Evolutionary conservation across 2,113 vertebrate species (phyloP), one percentile per base, ranked within the genome.

Genomic region (Pelobates fuscus): DNA sequence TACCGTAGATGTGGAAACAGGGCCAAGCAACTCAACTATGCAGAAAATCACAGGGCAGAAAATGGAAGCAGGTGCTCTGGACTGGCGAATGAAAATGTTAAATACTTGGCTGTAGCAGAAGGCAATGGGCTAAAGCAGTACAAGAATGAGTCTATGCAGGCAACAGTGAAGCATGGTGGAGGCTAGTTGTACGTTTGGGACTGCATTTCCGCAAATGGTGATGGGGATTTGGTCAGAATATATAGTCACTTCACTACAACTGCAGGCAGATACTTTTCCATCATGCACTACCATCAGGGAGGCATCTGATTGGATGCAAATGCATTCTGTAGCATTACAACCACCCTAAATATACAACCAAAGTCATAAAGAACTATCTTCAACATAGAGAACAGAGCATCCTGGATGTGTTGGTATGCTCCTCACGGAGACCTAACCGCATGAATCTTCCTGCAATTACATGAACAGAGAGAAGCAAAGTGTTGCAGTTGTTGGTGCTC

Each of bases 1-100:
- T 37, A 37, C 32, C 32, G 5, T 37, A 6, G 7, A 78, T 18
- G 2, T 12, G 3, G 25, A 24, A 25, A 14, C 83, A 70, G 84
- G 62, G 57, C 63, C 60, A 57, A 23, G 5, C 20, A 23, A 57
- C 54, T 24, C 32, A 37, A 6, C 54, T 57, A 57, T 57, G 20
- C 20, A 57, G 10, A 17, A 10, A 8, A 21, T 6, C 32, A 6
- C 5, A 10, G 32, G 5, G 11, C 2, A 23, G 23, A 12, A 57
- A 57, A 23, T 8, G 2, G 20, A 10, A 57, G 12, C 20, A 2
- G 20, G 54, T 57, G 54, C 54, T 57, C 20, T 57, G 54, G 54
- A 24, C 54, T 57, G 54, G 2, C 1, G 54, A 57, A n/a, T 10
- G 1, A 6, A 57, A 57, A 21, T 57, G 18, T 57, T 7, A 57